Conservation (phyloP, 2,888 invertebrate species). For the Tridacna gigas region DNA sequence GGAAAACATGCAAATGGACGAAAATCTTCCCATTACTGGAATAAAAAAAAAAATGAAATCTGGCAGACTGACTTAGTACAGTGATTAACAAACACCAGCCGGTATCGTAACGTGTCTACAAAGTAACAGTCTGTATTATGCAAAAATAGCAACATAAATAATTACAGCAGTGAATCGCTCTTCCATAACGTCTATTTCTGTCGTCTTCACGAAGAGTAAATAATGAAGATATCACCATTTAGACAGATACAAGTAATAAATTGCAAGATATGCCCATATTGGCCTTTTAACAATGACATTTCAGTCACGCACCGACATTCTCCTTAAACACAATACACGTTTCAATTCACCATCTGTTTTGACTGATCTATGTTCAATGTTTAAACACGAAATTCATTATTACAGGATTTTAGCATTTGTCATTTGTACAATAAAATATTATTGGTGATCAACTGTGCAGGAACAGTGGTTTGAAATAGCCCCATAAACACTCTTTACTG, state of each 20-base stretch:
- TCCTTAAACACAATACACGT: not conserved
- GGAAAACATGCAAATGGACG: too few relatives aligned
- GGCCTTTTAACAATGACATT: slow-evolving; percentile 57
- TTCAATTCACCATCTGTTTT: too few relatives aligned
- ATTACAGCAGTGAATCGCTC: slow-evolving; percentile 12
- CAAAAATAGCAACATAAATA: slow-evolving; percentile 27
- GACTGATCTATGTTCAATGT: too few relatives aligned
- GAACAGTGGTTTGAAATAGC: too few relatives aligned
- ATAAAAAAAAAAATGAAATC: too few relatives aligned
- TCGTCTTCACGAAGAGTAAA: slow-evolving; percentile 22
- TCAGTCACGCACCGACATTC: slow-evolving; percentile 48
- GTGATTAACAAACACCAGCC: not conserved
- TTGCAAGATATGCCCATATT: slow-evolving; percentile 59
- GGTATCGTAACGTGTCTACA: not conserved
- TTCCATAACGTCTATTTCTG: slow-evolving; percentile 36
- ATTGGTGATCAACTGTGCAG: too few relatives aligned
- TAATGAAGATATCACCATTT: slow-evolving; percentile 51
- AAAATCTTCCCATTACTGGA: too few relatives aligned
- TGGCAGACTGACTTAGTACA: not conserved
- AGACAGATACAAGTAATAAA: slow-evolving; percentile 55
- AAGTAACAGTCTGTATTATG: slow-evolving; percentile 46
- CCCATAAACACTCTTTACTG: too few relatives aligned
- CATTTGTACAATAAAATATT: too few relatives aligned
- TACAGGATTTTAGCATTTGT: too few relatives aligned
- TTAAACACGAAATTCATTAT: too few relatives aligned